Evolutionary conservation across 2,888 invertebrate genomes (phyloP).

Genomic region (Meliscaeva auricollis): DNA sequence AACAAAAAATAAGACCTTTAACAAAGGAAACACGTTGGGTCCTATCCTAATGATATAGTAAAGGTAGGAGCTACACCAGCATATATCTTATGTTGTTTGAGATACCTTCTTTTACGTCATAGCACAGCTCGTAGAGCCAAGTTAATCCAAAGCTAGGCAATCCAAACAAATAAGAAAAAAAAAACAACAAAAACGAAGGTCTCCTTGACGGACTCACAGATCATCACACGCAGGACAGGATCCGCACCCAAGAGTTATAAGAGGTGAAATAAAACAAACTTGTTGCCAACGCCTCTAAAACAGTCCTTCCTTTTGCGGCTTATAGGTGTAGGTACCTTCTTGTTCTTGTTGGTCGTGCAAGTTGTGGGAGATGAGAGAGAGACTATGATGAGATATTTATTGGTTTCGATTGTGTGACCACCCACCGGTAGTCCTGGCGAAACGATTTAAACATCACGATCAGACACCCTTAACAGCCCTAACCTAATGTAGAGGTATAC

Average conservation of each 20-base stretch:
- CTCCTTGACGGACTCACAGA: conserved; percentile 26
- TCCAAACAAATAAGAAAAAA: conserved; percentile 20
- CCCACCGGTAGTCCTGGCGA: conserved; percentile 58
- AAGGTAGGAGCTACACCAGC: background rate
- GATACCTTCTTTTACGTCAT: conserved; percentile 6
- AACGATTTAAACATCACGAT: conserved; percentile 71
- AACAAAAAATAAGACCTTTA: conserved; percentile 14
- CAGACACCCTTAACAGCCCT: conserved; percentile 65
- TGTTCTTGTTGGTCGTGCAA: too few relatives aligned
- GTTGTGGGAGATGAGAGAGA: background rate
- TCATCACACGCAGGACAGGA: conserved; percentile 50
- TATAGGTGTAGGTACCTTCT: conserved; percentile 19
- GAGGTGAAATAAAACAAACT: conserved; percentile 68
- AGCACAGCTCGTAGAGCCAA: background rate
- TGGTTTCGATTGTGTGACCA: conserved; percentile 73
- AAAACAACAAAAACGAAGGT: conserved; percentile 22
- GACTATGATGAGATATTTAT: conserved; percentile 62
- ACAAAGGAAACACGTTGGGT: conserved; percentile 14
- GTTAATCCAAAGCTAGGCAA: conserved; percentile 56
- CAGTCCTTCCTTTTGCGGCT: conserved; percentile 55
- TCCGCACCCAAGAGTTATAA: conserved; percentile 53
- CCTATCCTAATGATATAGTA: conserved; percentile 61
- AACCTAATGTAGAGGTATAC: background rate
- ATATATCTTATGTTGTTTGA: background rate
- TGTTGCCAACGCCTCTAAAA: conserved; percentile 71